Evolutionary conservation across 2,113 vertebrate species (phyloP).

Genomic region (Hippotragus niger): DNA sequence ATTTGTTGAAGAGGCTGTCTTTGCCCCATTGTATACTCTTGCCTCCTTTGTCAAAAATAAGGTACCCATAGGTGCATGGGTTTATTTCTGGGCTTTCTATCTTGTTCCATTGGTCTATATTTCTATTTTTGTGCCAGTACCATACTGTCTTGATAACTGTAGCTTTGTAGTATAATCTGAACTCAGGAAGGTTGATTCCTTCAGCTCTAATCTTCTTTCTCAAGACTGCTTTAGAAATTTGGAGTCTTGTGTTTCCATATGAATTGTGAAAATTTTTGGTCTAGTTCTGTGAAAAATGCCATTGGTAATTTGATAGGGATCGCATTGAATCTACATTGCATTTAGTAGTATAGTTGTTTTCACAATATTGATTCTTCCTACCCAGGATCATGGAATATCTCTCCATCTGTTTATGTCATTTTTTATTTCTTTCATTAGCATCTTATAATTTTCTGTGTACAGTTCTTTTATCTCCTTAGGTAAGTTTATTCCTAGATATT

Average conservation of each 20-base stretch:
- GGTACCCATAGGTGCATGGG: background rate
- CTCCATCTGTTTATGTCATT: background rate
- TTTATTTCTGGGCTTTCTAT: background rate
- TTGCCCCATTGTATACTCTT: background rate
- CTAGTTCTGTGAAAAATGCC: background rate
- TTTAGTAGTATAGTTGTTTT: background rate
- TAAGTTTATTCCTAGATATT: background rate
- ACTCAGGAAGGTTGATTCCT: background rate
- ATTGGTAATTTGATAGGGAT: background rate
- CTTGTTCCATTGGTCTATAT: background rate
- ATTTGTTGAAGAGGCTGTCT: background rate
- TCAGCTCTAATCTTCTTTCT: background rate
- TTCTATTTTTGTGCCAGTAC: background rate
- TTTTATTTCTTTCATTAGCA: background rate
- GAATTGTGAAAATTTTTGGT: background rate
- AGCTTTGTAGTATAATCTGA: background rate
- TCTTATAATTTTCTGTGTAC: background rate
- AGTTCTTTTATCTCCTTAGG: background rate
- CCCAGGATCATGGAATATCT: background rate
- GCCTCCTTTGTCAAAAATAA: background rate
- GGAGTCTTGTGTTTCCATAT: background rate
- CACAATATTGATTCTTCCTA: background rate
- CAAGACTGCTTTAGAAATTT: background rate
- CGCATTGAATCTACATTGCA: background rate
- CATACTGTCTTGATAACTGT: background rate